A percentile compares a stretch with the other conserved stretches of the same genome.
Evolutionary conservation across 2,797 vertebrate genomes (phyloP).

Genomic region (Rhinogobio ventralis): DNA sequence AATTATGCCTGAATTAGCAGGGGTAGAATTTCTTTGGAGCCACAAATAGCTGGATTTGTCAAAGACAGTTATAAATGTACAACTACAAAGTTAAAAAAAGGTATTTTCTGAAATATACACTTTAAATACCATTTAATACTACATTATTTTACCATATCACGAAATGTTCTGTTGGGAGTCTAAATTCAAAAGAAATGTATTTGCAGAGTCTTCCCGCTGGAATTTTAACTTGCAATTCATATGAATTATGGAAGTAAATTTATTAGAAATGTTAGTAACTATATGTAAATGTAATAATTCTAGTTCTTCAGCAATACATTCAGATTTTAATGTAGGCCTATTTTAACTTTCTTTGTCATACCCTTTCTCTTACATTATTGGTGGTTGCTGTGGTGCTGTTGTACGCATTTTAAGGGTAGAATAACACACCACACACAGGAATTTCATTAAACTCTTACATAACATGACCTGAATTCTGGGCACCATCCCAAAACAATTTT

Average conservation of each 20-base stretch:
- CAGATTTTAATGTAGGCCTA: constrained; percentile 1
- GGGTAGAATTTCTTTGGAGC: background rate
- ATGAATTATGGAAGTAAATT: background rate
- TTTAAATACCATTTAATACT: constrained; percentile 7
- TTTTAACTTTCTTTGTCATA: background rate
- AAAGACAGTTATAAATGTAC: background rate
- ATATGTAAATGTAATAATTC: background rate
- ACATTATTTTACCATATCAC: constrained; percentile 8
- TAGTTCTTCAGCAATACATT: background rate
- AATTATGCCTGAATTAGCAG: background rate
- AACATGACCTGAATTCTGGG: background rate
- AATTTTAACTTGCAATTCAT: background rate
- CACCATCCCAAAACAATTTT: background rate
- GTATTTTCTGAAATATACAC: background rate
- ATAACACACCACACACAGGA: background rate
- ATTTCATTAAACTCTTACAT: constrained; percentile 12
- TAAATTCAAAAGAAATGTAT: background rate
- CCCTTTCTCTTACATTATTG: background rate
- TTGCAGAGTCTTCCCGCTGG: background rate
- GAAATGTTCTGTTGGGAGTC: background rate
- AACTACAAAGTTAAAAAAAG: background rate
- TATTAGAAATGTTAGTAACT: background rate
- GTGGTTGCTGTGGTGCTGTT: background rate
- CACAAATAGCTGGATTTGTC: background rate
- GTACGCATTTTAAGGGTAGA: background rate